Percentiles rank a stretch among this genome's conserved stretches.
Conservation (phyloP, 37 sponge, comb jelly and placozoan species). For the Trichoplax adhaerens region DNA sequence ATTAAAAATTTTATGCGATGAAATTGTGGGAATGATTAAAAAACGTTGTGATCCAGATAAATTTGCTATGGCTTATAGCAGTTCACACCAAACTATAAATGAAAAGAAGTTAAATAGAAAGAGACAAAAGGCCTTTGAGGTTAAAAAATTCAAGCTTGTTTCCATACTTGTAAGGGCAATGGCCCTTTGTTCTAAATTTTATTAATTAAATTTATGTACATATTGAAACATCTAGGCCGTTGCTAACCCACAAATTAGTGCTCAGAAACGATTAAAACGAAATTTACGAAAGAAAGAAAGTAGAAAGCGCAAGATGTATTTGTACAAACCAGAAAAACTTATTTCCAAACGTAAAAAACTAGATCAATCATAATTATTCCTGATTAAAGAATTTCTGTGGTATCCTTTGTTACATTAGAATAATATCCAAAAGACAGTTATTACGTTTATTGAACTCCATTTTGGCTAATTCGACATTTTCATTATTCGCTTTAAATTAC, state of each 20-base stretch:
- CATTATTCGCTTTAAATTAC: too few relatives aligned
- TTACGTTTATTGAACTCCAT: too few relatives aligned
- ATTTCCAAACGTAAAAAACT: slow-evolving; percentile 4
- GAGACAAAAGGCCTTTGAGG: slow-evolving; percentile 44
- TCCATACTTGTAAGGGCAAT: not conserved
- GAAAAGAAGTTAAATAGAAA: slow-evolving; percentile 32
- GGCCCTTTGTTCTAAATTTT: not conserved
- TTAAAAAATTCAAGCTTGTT: not conserved
- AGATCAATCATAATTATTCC: too few relatives aligned
- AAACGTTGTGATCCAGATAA: slow-evolving; percentile 33
- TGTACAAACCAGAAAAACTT: not conserved
- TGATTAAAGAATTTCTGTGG: too few relatives aligned
- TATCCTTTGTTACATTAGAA: too few relatives aligned
- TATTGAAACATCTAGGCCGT: slow-evolving; percentile 26
- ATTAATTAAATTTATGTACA: not conserved
- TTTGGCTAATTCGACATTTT: too few relatives aligned
- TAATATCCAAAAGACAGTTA: too few relatives aligned
- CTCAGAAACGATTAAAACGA: slow-evolving; percentile 23
- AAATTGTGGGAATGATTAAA: slow-evolving; percentile 48
- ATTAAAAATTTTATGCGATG: slow-evolving; percentile 33
- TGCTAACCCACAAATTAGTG: slow-evolving; percentile 30
- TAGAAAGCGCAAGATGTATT: slow-evolving; percentile 13
- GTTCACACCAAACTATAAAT: slow-evolving; percentile 22
- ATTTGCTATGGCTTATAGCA: slow-evolving; percentile 38
- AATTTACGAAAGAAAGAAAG: slow-evolving; percentile 31